Conservation (phyloP, 2,888 invertebrate genomes). For the Corbicula japonica region DNA sequence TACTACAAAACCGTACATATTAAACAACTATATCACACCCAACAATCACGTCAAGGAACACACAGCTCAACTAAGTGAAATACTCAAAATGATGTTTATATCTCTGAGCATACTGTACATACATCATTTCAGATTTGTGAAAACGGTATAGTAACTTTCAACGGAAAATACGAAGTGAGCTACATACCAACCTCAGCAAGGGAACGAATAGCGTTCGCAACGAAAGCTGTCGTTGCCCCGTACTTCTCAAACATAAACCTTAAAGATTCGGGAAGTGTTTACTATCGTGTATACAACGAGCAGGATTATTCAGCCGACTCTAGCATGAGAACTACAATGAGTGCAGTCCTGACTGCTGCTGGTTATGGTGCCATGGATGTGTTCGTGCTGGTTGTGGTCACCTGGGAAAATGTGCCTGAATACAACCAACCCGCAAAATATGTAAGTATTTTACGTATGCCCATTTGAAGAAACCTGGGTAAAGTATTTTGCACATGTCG, state of each 20-base stretch:
- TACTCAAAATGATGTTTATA: too few species aligned
- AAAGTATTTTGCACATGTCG: too few species aligned
- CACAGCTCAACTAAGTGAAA: too few species aligned
- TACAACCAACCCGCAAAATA: background rate
- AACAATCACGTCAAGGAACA: too few species aligned
- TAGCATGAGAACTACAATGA: background rate
- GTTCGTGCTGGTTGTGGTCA: conserved; percentile 11
- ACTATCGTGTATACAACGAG: conserved; percentile 4
- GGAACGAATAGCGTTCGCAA: background rate
- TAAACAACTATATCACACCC: too few species aligned
- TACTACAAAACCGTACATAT: too few species aligned
- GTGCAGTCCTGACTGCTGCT: conserved; percentile 12
- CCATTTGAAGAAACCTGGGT: too few species aligned
- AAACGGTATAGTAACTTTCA: conserved; percentile 47
- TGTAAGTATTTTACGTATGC: conserved; percentile 10
- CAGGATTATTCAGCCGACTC: background rate
- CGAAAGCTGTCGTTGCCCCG: conserved; percentile 6
- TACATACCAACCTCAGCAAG: conserved; percentile 14
- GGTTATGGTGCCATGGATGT: conserved; percentile 13
- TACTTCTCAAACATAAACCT: conserved; percentile 17
- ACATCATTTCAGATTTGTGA: conserved; percentile 36
- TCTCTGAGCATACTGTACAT: background rate
- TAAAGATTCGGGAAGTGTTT: background rate
- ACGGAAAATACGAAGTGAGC: conserved; percentile 18
- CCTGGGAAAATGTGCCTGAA: conserved; percentile 16